Conservation (phyloP, 2,797 vertebrate genomes). For the Pitangus sulphuratus region DNA sequence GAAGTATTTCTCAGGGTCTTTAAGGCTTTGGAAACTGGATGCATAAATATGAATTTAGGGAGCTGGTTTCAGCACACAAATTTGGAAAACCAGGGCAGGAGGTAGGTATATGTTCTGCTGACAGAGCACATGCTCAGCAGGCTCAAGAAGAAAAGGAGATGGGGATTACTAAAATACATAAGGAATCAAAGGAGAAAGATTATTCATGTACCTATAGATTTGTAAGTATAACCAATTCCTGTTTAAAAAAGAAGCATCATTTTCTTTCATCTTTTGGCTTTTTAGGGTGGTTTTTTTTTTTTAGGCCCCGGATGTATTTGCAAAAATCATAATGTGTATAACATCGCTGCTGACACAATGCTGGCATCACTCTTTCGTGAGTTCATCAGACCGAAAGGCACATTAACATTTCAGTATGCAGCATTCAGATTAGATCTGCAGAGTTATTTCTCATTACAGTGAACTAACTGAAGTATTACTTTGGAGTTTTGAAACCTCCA, state of each 20-base stretch:
- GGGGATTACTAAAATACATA: neutral
- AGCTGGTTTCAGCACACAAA: neutral
- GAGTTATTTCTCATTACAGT: constrained; percentile 12
- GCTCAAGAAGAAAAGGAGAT: neutral
- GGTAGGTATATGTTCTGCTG: neutral
- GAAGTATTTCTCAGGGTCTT: neutral
- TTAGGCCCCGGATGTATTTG: neutral
- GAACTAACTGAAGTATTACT: neutral
- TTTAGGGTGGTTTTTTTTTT: too few species aligned
- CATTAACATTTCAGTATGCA: neutral
- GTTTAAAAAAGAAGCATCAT: neutral
- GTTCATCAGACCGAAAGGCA: constrained; percentile 21
- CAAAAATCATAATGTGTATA: neutral
- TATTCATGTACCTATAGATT: constrained; percentile 1
- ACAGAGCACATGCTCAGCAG: neutral
- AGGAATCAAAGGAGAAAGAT: constrained; percentile 15
- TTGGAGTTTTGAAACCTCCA: neutral
- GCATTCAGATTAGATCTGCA: neutral
- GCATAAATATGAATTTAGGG: neutral
- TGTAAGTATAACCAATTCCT: neutral
- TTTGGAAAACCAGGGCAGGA: neutral
- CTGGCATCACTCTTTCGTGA: neutral
- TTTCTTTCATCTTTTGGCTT: neutral
- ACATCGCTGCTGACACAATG: neutral
- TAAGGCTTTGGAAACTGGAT: neutral